phyloP scores from a whole-genome alignment of 2,797 vertebrate genomes.

The Hoplostethus mediterraneus region DNA sequence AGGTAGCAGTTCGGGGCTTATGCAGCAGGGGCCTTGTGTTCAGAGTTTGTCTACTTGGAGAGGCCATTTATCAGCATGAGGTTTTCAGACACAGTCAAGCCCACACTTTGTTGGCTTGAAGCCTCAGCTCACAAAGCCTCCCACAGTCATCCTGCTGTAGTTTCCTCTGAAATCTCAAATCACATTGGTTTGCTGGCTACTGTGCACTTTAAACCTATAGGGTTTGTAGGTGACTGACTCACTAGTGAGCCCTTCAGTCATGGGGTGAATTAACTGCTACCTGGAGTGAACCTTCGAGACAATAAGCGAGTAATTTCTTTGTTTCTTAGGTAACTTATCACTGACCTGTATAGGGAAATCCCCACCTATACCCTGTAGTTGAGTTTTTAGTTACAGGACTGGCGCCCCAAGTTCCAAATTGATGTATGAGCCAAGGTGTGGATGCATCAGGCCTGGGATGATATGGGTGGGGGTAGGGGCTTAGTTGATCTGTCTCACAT shows the following conservation, averaged over 20 bases:
- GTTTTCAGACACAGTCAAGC: slow-evolving; percentile 76
- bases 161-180: slow-evolving; percentile 67
- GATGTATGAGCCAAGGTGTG: slow-evolving; percentile 78
- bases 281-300: slow-evolving; percentile 39
- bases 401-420: slow-evolving; percentile 73
- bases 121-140: slow-evolving; percentile 67
- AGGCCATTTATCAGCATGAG: slow-evolving; percentile 81
- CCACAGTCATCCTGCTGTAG: slow-evolving; percentile 50
- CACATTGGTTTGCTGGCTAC: slow-evolving; percentile 55
- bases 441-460: slow-evolving; percentile 66
- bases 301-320: slow-evolving; percentile 46
- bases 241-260: slow-evolving; percentile 30
- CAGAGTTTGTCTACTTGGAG: slow-evolving; percentile 76
- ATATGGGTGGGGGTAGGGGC: slow-evolving; percentile 71
- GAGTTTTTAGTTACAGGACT: slow-evolving; percentile 82
- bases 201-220: slow-evolving; percentile 49
- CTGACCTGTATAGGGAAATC: slow-evolving; percentile 71
- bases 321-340: slow-evolving; percentile 51
- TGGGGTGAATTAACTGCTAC: slow-evolving; percentile 11
- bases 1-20: slow-evolving; percentile 81
- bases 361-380: slow-evolving; percentile 66
- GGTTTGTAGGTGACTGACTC: slow-evolving; percentile 36
- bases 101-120: slow-evolving; percentile 75
- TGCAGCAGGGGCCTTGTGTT: slow-evolving; percentile 79
- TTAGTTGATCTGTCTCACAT: slow-evolving; percentile 73